Evolutionary conservation across 2,113 vertebrate species (phyloP).

Genomic region (Fregata magnificens): DNA sequence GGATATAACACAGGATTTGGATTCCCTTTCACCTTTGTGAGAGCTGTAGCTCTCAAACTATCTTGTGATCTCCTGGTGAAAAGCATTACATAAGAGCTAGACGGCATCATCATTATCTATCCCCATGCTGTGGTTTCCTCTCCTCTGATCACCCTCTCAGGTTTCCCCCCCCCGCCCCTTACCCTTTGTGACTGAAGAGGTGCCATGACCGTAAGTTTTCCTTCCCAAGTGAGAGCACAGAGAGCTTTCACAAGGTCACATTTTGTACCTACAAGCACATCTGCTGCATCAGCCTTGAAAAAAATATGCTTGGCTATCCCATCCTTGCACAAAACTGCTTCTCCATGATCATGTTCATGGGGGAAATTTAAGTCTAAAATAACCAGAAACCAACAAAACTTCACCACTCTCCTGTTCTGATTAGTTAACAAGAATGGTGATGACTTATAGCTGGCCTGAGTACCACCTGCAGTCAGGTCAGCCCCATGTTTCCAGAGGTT

Average conservation of each 20-base stretch:
- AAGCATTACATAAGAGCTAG: neutral
- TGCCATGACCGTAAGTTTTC: neutral
- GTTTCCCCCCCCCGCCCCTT: neutral
- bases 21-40: neutral
- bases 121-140: neutral
- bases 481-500: neutral
- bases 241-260: neutral
- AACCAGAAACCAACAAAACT: neutral
- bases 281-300: neutral
- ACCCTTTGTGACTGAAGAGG: neutral
- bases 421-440: neutral
- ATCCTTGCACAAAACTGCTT: neutral
- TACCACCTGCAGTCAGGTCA: neutral
- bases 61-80: neutral
- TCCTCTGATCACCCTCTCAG: neutral
- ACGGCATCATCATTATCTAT: neutral
- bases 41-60: neutral
- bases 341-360: neutral
- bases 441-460: constrained; percentile 2
- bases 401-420: neutral
- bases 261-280: neutral
- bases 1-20: neutral
- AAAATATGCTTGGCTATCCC: neutral
- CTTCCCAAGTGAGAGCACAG: neutral
- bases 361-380: neutral